Conservation (phyloP, 2,797 vertebrate genomes). For the Lates japonicus region DNA sequence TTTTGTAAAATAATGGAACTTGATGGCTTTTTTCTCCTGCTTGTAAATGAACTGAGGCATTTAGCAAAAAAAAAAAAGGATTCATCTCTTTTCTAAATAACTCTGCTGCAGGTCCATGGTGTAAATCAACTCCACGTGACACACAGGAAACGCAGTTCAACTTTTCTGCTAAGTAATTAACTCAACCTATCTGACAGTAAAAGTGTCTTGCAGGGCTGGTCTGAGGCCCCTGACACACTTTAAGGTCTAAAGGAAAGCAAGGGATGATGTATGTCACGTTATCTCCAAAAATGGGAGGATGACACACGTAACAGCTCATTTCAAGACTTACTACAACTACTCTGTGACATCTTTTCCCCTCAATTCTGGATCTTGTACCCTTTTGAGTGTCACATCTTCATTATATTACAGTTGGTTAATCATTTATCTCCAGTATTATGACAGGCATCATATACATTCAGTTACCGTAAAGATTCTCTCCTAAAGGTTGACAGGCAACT, state of each 20-base stretch:
- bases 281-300: not conserved
- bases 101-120: not conserved
- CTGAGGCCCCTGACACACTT: not conserved
- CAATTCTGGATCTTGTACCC: not conserved
- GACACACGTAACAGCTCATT: not conserved
- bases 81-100: constrained; percentile 1
- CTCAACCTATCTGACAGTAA: not conserved
- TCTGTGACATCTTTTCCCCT: not conserved
- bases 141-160: constrained; percentile 21
- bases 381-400: not conserved
- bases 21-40: no score
- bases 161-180: not conserved
- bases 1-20: not conserved
- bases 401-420: no score
- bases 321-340: not conserved
- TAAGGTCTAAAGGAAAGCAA: not conserved
- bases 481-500: not conserved
- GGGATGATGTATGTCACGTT: not conserved
- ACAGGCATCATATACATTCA: not conserved
- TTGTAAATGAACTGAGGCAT: not conserved
- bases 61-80: not conserved
- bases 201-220: not conserved
- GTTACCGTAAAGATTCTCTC: not conserved
- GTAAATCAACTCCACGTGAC: not conserved
- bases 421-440: not conserved